These are phyloP conservation scores for Adrianichthys oophorus DNA, from an alignment of 2,797 vertebrate genomes.

Conservation along the genomic window DNA sequence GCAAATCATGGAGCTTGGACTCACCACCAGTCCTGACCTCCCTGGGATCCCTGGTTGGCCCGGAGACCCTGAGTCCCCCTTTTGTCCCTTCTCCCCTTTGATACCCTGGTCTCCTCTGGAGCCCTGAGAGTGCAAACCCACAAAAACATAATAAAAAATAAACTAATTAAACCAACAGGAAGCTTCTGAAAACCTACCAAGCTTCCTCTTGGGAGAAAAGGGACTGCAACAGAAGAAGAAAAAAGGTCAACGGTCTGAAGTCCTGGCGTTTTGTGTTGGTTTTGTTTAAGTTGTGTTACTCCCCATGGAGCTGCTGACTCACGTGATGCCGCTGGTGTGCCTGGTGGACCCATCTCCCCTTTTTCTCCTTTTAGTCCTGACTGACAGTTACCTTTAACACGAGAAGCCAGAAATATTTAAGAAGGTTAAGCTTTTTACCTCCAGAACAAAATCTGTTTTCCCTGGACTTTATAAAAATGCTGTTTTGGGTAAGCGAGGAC, in stretches of 20 bases:
- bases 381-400: slow-evolving; percentile 57
- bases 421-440: too few species aligned
- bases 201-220: slow-evolving; percentile 17
- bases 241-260: background rate
- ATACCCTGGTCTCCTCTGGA: slow-evolving; percentile 76
- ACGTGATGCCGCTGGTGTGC: slow-evolving; percentile 76
- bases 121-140: slow-evolving; percentile 62
- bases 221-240: slow-evolving; percentile 34
- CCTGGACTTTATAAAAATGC: background rate
- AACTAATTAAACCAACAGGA: background rate
- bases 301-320: slow-evolving; percentile 20
- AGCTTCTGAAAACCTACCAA: slow-evolving; percentile 52
- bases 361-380: slow-evolving; percentile 86
- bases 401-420: slow-evolving; percentile 1
- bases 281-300: background rate
- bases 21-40: slow-evolving; percentile 83
- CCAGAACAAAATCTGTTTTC: background rate
- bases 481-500: background rate
- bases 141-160: slow-evolving; percentile 5
- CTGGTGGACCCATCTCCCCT: slow-evolving; percentile 86
- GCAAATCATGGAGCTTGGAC: slow-evolving; percentile 33
- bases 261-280: background rate
- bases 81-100: slow-evolving; percentile 84
- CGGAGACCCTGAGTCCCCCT: slow-evolving; percentile 77
- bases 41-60: slow-evolving; percentile 85